These are phyloP conservation scores for Embiotoca jacksoni DNA, from an alignment of 2,113 vertebrate species.

Conservation along the genomic window DNA sequence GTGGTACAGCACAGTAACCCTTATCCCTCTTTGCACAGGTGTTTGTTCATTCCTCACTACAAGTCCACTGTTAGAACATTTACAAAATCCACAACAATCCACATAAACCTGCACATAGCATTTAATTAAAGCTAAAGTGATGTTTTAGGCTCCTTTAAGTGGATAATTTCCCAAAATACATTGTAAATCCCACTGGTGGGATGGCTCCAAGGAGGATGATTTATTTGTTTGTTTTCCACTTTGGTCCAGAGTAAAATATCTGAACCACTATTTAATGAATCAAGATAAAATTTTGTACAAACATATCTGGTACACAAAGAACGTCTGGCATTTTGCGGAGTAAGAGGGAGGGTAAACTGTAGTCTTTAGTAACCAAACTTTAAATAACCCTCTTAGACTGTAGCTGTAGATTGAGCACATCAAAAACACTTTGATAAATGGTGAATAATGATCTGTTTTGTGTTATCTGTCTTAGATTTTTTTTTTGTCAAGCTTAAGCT, in stretches of 20 bases:
- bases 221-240: background rate
- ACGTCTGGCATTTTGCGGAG: background rate
- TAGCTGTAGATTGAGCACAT: background rate
- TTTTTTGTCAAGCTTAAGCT: background rate
- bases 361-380: background rate
- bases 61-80: too few species aligned
- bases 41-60: background rate
- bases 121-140: background rate
- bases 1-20: background rate
- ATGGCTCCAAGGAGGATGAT: background rate
- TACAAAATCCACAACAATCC: background rate
- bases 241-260: background rate
- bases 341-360: background rate
- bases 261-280: background rate
- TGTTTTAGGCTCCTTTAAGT: constrained; percentile 3
- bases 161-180: background rate
- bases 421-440: background rate
- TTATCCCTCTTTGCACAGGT: background rate
- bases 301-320: background rate
- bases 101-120: background rate
- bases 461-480: background rate
- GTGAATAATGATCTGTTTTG: background rate
- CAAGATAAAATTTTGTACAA: background rate
- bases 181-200: background rate
- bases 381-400: background rate